A percentile compares a stretch with the other conserved stretches of the same genome.
Conservation (phyloP, 2,888 invertebrate species). For the Drosophila mulleri region DNA sequence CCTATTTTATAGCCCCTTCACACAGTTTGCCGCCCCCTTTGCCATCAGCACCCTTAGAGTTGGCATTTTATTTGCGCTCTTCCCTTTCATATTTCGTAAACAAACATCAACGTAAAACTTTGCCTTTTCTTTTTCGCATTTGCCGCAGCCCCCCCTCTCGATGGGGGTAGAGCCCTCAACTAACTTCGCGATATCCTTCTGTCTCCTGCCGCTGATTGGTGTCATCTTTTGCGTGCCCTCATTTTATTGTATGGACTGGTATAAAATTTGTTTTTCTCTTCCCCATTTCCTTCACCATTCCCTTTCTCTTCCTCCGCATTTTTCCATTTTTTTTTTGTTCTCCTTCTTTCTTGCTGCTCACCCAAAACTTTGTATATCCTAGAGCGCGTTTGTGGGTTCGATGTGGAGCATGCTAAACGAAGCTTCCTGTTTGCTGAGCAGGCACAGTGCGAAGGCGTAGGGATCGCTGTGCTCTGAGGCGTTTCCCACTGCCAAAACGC, state of each 20-base stretch:
- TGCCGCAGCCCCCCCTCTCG: background rate
- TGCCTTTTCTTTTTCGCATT: conserved; percentile 44
- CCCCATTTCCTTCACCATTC: background rate
- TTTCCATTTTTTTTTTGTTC: conserved; percentile 3
- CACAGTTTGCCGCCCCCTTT: background rate
- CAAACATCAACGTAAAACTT: conserved; percentile 72
- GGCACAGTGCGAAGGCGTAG: background rate
- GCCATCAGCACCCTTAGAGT: conserved; percentile 14
- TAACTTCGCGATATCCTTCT: conserved; percentile 8
- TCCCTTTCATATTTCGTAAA: conserved; percentile 74
- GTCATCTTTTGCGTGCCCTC: conserved; percentile 51
- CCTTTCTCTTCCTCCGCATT: background rate
- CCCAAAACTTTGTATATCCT: conserved; percentile 26
- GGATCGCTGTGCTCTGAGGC: background rate
- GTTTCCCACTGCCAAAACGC: background rate
- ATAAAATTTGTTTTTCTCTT: conserved; percentile 28
- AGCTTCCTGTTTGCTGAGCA: conserved; percentile 2
- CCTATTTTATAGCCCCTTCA: conserved; percentile 9
- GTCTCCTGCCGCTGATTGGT: conserved; percentile 36
- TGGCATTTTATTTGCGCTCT: conserved; percentile 67
- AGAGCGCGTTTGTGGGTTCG: background rate
- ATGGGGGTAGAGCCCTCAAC: background rate
- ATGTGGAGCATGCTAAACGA: conserved; percentile 4
- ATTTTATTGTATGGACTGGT: conserved; percentile 41
- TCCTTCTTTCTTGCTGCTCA: conserved; percentile 2